These are phyloP conservation scores for Artemia franciscana DNA, from an alignment of 1,140 invertebrate genomes.

Conservation along the genomic window DNA sequence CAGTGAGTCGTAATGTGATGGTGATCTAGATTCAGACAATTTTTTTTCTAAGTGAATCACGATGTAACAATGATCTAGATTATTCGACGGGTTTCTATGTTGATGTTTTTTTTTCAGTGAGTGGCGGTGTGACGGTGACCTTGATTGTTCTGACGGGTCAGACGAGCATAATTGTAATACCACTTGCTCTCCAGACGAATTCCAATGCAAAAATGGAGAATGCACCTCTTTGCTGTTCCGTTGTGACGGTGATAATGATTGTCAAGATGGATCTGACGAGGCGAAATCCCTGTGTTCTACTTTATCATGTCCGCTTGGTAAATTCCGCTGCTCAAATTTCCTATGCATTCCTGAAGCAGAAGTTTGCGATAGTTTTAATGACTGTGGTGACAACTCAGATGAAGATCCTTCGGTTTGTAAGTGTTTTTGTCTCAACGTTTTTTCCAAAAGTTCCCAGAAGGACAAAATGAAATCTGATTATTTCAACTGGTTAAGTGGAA, in stretches of 20 bases:
- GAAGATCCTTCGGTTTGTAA: constrained; percentile 20
- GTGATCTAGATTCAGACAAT: too few relatives aligned
- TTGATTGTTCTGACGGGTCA: constrained; percentile 32
- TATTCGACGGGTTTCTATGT: too few relatives aligned
- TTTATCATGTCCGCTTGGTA: constrained; percentile 18
- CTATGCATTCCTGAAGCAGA: constrained; percentile 22
- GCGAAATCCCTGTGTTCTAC: constrained; percentile 17
- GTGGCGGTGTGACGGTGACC: constrained; percentile 34
- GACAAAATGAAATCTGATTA: not conserved
- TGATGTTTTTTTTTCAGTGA: constrained; percentile 18
- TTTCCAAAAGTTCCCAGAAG: constrained; percentile 17
- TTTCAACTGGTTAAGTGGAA: not conserved
- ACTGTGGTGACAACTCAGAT: constrained; percentile 45
- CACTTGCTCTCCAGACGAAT: constrained; percentile 21
- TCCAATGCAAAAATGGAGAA: constrained; percentile 25
- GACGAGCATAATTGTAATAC: constrained; percentile 31
- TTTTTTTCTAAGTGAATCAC: too few relatives aligned
- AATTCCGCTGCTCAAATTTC: constrained; percentile 23
- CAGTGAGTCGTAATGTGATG: too few relatives aligned
- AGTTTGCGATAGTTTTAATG: constrained; percentile 35
- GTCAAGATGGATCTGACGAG: constrained; percentile 34
- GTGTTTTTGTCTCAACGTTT: constrained; percentile 11
- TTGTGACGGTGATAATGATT: constrained; percentile 39
- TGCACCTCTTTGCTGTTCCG: constrained; percentile 34
- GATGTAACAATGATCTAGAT: too few relatives aligned